phyloP scores from a whole-genome alignment of 2,888 invertebrate species.

The Harpalus rufipes region DNA sequence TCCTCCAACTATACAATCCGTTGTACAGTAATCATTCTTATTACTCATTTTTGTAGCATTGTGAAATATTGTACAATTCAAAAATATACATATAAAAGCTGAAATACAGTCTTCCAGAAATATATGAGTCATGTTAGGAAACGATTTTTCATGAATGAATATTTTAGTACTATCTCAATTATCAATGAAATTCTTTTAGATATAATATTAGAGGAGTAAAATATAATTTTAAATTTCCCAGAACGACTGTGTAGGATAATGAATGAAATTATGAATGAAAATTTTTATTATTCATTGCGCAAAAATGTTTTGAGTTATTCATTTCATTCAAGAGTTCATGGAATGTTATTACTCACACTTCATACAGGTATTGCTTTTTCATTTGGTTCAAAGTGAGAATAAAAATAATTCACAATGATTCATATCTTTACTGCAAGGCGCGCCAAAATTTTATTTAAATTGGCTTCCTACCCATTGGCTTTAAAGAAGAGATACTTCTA shows the following conservation, averaged over 20 bases:
- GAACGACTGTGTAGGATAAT: neutral
- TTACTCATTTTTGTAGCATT: too few species aligned
- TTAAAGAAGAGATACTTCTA: neutral
- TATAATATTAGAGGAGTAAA: neutral
- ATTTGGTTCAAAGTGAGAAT: conserved; percentile 4
- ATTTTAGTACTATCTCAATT: neutral
- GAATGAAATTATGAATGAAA: conserved; percentile 35
- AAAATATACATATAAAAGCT: too few species aligned
- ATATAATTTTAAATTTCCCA: conserved; percentile 15
- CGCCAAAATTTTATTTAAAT: conserved; percentile 41
- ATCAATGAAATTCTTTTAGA: neutral
- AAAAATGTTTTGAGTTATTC: conserved; percentile 33
- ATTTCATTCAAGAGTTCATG: conserved; percentile 35
- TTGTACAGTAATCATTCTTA: too few species aligned
- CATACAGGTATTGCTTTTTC: conserved; percentile 23
- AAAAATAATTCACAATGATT: conserved; percentile 30
- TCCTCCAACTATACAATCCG: too few species aligned
- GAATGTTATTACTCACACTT: conserved; percentile 41
- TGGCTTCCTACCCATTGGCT: neutral
- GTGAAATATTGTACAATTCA: too few species aligned
- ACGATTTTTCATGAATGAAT: too few species aligned
- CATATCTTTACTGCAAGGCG: conserved; percentile 6
- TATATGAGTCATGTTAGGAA: too few species aligned
- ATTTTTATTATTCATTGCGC: conserved; percentile 31
- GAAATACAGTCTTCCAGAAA: too few species aligned